Evolutionary conservation across 2,888 invertebrate genomes (phyloP).

Genomic region (Oscheius onirici): DNA sequence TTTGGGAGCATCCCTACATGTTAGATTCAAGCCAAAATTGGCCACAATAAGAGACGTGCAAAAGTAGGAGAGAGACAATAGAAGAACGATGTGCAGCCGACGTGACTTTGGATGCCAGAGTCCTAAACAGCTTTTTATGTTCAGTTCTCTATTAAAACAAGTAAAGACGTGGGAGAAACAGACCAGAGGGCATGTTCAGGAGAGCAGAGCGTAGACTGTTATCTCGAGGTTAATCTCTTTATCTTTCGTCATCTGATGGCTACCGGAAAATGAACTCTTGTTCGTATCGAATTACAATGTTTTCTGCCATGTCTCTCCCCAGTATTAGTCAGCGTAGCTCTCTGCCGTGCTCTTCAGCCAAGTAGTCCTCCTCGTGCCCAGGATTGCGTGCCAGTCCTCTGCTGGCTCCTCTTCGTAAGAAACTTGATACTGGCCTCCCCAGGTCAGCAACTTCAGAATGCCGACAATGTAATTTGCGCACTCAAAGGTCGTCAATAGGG

Average conservation of each 20-base stretch:
- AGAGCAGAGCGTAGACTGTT: neutral
- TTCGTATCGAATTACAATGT: too few species aligned
- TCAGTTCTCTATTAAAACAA: too few species aligned
- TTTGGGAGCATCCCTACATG: constrained; percentile 2
- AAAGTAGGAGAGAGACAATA: constrained; percentile 19
- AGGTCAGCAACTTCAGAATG: neutral
- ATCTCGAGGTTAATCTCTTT: neutral
- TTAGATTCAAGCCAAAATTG: constrained; percentile 16
- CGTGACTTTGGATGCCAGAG: constrained; percentile 7
- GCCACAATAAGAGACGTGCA: constrained; percentile 15
- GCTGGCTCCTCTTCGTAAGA: too few species aligned
- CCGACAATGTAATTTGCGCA: constrained; percentile 2
- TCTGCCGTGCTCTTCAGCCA: too few species aligned
- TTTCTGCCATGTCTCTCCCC: too few species aligned
- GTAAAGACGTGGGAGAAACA: too few species aligned
- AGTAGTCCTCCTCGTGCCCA: too few species aligned
- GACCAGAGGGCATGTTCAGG: neutral
- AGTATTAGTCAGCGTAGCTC: too few species aligned
- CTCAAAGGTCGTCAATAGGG: neutral
- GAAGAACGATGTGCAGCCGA: constrained; percentile 21
- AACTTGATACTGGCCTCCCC: neutral
- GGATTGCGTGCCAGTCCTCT: too few species aligned
- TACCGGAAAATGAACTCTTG: neutral
- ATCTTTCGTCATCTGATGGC: constrained; percentile 17
- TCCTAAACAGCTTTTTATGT: neutral